Evolutionary conservation across 2,113 vertebrate species (phyloP), one percentile per base, ranked within the genome.

Genomic region (Alligator sinensis): DNA sequence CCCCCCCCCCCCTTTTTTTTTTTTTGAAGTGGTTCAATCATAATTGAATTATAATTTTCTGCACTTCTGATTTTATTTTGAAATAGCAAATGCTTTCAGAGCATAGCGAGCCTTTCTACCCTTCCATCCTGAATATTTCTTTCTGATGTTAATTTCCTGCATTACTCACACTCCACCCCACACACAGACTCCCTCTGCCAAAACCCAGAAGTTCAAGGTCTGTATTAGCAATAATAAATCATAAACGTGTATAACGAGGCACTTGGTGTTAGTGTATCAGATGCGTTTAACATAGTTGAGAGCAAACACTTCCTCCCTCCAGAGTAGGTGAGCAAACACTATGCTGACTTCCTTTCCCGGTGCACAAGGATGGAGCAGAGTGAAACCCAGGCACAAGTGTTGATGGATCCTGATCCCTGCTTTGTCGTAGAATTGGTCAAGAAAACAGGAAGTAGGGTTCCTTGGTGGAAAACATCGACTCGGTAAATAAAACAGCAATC

Each of bases 141-240:
- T 91, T 94, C 70, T 93, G 5, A 0, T 4, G 58, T 89, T 91
- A 86, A 77, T 92, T 96, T 95, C 88, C 78, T 92, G 74, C 11
- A 10, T 94, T 27, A 63, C 85, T 87, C 91, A 92, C 72, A 64
- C 27, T 85, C 75, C n/a, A 47, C 21, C 21, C 27, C 55, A 70
- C 60, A 38, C 21, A 22, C 21, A 10, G 18, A 64, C 15, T 25
- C n/a, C 57, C 74, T 63, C 2, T 3, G 68, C 34, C 68, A 57
- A 68, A 54, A 22, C 60, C 85, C 83, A 27, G 30, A 55, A 91
- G 86, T 85, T 93, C 82, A 77, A 57, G 89, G 77, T 16, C 58
- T n/a, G 34, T 61, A 27, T 76, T 76, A 84, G 57, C 47, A 38
- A 91, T 30, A 59, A 38, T 57, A 76, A 61, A 55, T 8, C 80